Evolutionary conservation across 1,140 invertebrate species (phyloP).

Genomic region (Carcinoscorpius rotundicauda): DNA sequence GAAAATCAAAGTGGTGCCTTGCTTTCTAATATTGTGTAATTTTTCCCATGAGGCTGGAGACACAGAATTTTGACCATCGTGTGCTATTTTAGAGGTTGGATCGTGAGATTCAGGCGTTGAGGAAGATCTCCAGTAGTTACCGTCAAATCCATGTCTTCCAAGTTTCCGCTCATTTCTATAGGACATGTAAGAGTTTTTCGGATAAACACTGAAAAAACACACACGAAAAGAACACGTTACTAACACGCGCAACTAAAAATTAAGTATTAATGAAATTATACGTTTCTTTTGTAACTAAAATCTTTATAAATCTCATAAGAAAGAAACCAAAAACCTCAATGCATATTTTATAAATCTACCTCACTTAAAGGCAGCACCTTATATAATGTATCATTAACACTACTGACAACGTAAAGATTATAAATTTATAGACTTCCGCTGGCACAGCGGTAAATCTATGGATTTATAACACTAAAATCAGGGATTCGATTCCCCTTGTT

Average conservation of each 20-base stretch:
- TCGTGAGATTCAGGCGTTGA: conserved; percentile 36
- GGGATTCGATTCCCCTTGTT: too few relatives aligned
- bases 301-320: too few relatives aligned
- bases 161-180: conserved; percentile 45
- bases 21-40: conserved; percentile 28
- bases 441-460: too few relatives aligned
- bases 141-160: conserved; percentile 45
- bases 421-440: too few relatives aligned
- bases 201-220: conserved; percentile 51
- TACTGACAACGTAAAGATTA: too few relatives aligned
- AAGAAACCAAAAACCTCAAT: too few relatives aligned
- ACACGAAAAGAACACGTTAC: conserved; percentile 8
- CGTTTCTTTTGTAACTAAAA: too few relatives aligned
- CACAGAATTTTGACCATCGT: conserved; percentile 6
- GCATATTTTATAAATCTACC: too few relatives aligned
- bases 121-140: conserved; percentile 61
- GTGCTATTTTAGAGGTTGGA: conserved; percentile 15
- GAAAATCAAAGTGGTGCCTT: conserved; percentile 33
- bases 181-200: conserved; percentile 61
- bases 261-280: too few relatives aligned
- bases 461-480: too few relatives aligned
- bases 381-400: too few relatives aligned
- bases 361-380: too few relatives aligned
- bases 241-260: not conserved
- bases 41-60: conserved; percentile 28